Conservation (phyloP, 1,140 invertebrate genomes). For the Drosophila nasuta region DNA sequence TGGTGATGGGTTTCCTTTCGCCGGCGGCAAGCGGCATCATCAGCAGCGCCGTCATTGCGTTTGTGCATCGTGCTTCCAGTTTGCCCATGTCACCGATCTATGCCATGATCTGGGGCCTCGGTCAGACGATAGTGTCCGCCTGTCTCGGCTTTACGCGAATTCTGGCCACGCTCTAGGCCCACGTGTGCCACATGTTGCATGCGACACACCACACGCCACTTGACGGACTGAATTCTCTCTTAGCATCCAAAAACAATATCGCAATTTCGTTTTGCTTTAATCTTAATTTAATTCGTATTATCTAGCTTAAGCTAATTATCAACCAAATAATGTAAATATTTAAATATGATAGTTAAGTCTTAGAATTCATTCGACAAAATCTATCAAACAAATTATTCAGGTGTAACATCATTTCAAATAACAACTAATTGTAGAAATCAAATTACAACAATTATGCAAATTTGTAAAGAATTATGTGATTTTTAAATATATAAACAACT, state of each 20-base stretch:
- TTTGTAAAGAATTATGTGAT: conserved; percentile 74
- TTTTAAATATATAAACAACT: conserved; percentile 61
- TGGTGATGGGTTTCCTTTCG: conserved; percentile 94
- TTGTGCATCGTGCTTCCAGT: conserved; percentile 95
- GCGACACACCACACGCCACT: neutral
- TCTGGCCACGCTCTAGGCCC: conserved; percentile 90
- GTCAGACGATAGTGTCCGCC: conserved; percentile 94
- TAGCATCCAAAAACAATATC: conserved; percentile 4
- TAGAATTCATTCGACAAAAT: conserved; percentile 9
- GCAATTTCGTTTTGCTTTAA: neutral
- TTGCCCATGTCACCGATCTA: conserved; percentile 95
- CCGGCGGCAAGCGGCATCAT: conserved; percentile 94
- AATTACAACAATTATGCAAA: conserved; percentile 47
- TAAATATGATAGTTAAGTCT: conserved; percentile 3
- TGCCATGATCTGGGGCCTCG: conserved; percentile 96
- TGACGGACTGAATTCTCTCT: conserved; percentile 39
- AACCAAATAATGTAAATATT: conserved; percentile 3
- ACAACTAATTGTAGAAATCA: conserved; percentile 23
- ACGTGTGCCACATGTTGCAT: too few relatives aligned
- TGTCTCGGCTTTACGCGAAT: conserved; percentile 96
- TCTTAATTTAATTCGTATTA: conserved; percentile 4
- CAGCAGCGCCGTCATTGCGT: conserved; percentile 96
- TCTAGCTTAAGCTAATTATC: conserved; percentile 15
- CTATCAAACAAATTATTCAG: conserved; percentile 35
- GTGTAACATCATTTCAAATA: conserved; percentile 35